Evolutionary conservation across 2,888 invertebrate genomes (phyloP).

Genomic region (Spodoptera picta): DNA sequence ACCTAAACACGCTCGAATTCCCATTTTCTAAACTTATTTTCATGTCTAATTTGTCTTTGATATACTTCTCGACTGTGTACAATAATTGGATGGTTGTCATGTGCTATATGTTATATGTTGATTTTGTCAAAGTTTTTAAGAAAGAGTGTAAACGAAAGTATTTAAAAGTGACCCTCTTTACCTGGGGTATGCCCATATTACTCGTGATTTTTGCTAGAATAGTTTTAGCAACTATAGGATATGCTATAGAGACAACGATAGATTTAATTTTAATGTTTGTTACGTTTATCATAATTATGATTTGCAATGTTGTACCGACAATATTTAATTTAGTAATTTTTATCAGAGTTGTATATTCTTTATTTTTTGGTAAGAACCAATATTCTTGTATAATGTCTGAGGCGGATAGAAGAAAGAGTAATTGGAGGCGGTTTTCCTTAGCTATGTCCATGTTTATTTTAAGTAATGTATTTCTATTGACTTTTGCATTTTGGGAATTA

Average conservation of each 20-base stretch:
- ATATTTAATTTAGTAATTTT: constrained; percentile 7
- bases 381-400: constrained; percentile 3
- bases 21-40: not conserved
- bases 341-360: constrained; percentile 6
- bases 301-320: constrained; percentile 3
- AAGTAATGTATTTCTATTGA: constrained; percentile 16
- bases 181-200: constrained; percentile 12
- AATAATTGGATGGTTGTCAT: constrained; percentile 18
- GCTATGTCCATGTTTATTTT: constrained; percentile 20
- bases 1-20: not conserved
- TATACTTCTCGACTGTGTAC: constrained; percentile 10
- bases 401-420: constrained; percentile 2
- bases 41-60: not conserved
- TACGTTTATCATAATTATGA: not conserved
- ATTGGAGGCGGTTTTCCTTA: constrained; percentile 6
- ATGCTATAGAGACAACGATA: not conserved
- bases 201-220: not conserved
- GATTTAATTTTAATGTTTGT: not conserved
- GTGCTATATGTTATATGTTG: constrained; percentile 16
- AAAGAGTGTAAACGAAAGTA: not conserved
- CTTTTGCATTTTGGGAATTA: constrained; percentile 17
- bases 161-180: constrained; percentile 17
- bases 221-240: not conserved
- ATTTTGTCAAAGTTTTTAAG: constrained; percentile 23
- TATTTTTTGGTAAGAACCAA: constrained; percentile 11